phyloP scores from a whole-genome alignment of 2,113 vertebrate species.

The Urocolius indicus region DNA sequence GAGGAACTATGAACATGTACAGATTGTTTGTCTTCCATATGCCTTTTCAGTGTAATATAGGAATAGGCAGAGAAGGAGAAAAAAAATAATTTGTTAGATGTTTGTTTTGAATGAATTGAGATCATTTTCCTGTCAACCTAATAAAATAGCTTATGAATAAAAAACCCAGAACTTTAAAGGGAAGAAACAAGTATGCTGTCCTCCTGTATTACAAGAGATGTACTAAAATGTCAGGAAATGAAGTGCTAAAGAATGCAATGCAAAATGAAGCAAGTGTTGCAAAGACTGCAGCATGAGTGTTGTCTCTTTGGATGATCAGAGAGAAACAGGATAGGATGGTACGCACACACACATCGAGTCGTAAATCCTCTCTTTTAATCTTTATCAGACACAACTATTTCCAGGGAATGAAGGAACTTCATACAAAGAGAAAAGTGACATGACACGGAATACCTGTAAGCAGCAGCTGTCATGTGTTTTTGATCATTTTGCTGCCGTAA shows the following conservation, averaged over 20 bases:
- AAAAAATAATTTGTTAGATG: neutral
- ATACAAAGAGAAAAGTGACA: conserved; percentile 24
- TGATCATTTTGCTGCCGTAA: conserved; percentile 52
- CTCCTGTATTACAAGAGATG: neutral
- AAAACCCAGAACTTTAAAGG: neutral
- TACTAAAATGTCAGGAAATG: neutral
- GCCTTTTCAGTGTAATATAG: neutral
- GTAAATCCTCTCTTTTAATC: conserved; percentile 64
- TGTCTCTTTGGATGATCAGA: conserved; percentile 14
- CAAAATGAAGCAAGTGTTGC: neutral
- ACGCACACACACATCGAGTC: neutral
- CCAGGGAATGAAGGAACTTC: conserved; percentile 3
- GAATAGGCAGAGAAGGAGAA: neutral
- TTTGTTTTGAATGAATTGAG: conserved; percentile 21
- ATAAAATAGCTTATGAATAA: conserved; percentile 15
- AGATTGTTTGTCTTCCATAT: neutral
- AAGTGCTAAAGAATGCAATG: neutral
- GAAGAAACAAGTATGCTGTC: neutral
- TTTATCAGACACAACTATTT: conserved; percentile 40
- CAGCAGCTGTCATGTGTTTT: conserved; percentile 41
- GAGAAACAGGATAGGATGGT: conserved; percentile 4
- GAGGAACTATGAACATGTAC: neutral
- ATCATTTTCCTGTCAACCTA: conserved; percentile 9
- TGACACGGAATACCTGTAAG: conserved; percentile 45
- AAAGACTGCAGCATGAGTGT: neutral